Percentiles rank a stretch among this genome's conserved stretches.
Conservation (phyloP, 2,113 vertebrate genomes). For the Sinocyclocheilus anophthalmus region DNA sequence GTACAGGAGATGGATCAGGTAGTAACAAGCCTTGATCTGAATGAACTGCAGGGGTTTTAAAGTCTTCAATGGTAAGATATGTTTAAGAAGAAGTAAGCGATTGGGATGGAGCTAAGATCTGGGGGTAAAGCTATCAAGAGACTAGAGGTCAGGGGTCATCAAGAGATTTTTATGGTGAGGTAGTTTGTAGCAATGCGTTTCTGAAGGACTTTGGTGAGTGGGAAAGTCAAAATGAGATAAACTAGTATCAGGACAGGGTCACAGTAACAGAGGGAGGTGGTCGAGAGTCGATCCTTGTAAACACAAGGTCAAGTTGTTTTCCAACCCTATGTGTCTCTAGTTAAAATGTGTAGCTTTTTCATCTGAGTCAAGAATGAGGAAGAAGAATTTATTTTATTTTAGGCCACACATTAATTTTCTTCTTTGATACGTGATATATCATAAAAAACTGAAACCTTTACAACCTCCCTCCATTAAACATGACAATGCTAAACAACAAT, state of each 20-base stretch:
- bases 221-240: neutral
- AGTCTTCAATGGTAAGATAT: neutral
- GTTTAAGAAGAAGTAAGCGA: neutral
- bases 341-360: neutral
- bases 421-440: too few relatives aligned
- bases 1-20: conserved; percentile 16
- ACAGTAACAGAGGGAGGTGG: neutral
- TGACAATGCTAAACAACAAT: too few relatives aligned
- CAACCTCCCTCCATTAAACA: too few relatives aligned
- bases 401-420: too few relatives aligned
- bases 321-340: neutral
- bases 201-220: neutral
- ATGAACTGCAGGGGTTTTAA: conserved; percentile 28
- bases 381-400: too few relatives aligned
- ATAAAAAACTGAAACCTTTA: too few relatives aligned
- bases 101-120: neutral
- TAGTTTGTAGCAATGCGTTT: neutral
- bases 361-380: neutral
- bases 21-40: neutral
- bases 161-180: neutral
- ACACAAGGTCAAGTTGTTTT: conserved; percentile 15
- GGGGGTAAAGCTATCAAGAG: neutral
- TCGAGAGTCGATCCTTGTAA: neutral
- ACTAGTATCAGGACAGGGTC: neutral
- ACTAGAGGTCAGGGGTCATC: neutral